Conservation (phyloP, 2,888 invertebrate species). For the Elaeidobius kamerunicus region DNA sequence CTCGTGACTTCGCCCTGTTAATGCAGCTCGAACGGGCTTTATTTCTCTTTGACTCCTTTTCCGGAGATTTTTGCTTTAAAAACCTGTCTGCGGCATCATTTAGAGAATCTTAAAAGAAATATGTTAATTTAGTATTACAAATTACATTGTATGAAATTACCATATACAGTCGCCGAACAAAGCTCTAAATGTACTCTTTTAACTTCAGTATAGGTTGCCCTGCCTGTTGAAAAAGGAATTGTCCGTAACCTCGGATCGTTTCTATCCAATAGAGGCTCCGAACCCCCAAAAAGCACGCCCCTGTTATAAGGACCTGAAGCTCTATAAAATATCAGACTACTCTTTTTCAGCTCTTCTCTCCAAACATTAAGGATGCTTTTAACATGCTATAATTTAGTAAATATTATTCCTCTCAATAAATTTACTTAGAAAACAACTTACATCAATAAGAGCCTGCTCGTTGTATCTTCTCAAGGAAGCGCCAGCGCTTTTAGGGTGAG, state of each 20-base stretch:
- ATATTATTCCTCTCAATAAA: too few species aligned
- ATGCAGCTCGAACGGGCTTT: constrained; percentile 43
- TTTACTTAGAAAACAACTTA: too few species aligned
- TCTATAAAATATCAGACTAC: constrained; percentile 71
- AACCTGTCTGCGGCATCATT: constrained; percentile 46
- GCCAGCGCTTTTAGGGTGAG: constrained; percentile 75
- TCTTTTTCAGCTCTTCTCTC: constrained; percentile 62
- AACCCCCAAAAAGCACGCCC: constrained; percentile 70
- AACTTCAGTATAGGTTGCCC: constrained; percentile 79
- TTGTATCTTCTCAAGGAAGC: constrained; percentile 77
- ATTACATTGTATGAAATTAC: constrained; percentile 48
- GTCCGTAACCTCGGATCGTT: constrained; percentile 62
- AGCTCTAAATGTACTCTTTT: constrained; percentile 69
- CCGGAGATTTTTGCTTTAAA: constrained; percentile 39
- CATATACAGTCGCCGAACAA: constrained; percentile 63
- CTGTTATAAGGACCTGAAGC: constrained; percentile 73
- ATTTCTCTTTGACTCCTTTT: constrained; percentile 37
- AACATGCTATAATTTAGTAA: constrained; percentile 62
- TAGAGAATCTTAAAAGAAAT: constrained; percentile 52
- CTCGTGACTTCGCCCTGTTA: constrained; percentile 61
- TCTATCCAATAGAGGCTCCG: constrained; percentile 63
- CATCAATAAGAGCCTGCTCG: constrained; percentile 60
- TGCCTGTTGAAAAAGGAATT: constrained; percentile 78
- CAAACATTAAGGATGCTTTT: constrained; percentile 68
- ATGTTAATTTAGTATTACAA: not conserved